Evolutionary conservation across 1,140 invertebrate species (phyloP).

Genomic region (Rhagoletis pomonella): DNA sequence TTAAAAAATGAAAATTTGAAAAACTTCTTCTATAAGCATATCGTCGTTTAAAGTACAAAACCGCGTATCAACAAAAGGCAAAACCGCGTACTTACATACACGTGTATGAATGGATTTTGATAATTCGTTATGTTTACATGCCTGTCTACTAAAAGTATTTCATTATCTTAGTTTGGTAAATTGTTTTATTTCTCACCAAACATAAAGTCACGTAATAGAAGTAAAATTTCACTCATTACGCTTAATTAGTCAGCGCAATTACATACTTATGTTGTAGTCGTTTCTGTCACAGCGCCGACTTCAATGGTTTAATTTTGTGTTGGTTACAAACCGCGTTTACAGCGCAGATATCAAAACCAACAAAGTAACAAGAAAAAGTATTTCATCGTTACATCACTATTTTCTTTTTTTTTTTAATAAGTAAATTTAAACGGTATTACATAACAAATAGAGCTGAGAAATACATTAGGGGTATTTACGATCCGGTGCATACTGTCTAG

Average conservation of each 20-base stretch:
- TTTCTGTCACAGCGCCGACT: background rate
- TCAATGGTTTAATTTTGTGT: background rate
- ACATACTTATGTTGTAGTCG: background rate
- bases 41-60: too few relatives aligned
- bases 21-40: too few relatives aligned
- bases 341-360: background rate
- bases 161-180: background rate
- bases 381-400: background rate
- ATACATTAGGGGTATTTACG: too few relatives aligned
- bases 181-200: background rate
- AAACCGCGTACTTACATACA: too few relatives aligned
- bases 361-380: background rate
- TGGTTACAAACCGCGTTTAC: constrained; percentile 14
- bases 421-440: constrained; percentile 10
- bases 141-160: background rate
- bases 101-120: too few relatives aligned
- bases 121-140: background rate
- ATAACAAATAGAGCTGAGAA: background rate
- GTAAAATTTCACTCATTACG: constrained; percentile 38
- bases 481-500: too few relatives aligned
- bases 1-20: too few relatives aligned
- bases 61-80: too few relatives aligned
- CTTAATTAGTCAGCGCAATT: constrained; percentile 12
- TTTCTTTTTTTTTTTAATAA: background rate
- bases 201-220: constrained; percentile 25